These are phyloP conservation scores for Euzetes globulus DNA, from an alignment of 2,888 invertebrate species.

Conservation along the genomic window DNA sequence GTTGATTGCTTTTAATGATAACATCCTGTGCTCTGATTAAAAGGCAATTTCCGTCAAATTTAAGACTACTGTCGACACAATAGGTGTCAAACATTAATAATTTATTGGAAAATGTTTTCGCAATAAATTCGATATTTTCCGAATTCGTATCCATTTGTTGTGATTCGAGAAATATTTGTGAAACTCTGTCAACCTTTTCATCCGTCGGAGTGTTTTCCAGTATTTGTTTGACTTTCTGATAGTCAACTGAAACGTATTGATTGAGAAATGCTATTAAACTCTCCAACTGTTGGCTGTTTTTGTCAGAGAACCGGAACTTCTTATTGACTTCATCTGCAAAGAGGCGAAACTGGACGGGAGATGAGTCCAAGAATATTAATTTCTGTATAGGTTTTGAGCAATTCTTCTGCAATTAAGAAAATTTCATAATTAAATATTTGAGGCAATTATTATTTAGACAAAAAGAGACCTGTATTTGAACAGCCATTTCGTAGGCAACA, in stretches of 20 bases:
- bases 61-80: neutral
- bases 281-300: slow-evolving; percentile 20
- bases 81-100: slow-evolving; percentile 30
- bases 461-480: slow-evolving; percentile 72
- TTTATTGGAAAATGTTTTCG: slow-evolving; percentile 30
- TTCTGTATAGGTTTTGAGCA: slow-evolving; percentile 43
- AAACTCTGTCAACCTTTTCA: neutral
- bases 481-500: slow-evolving; percentile 84
- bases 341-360: slow-evolving; percentile 49
- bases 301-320: slow-evolving; percentile 5
- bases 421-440: no score
- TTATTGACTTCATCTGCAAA: slow-evolving; percentile 18
- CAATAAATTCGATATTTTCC: slow-evolving; percentile 30
- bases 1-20: neutral
- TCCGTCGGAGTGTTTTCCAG: neutral
- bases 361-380: slow-evolving; percentile 79
- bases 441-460: no score
- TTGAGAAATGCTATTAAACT: slow-evolving; percentile 17
- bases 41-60: slow-evolving; percentile 13
- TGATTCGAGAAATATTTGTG: slow-evolving; percentile 17
- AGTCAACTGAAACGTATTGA: slow-evolving; percentile 22
- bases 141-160: neutral
- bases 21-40: slow-evolving; percentile 22
- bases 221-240: slow-evolving; percentile 16
- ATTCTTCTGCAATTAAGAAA: neutral